A percentile compares a stretch with the other conserved stretches of the same genome.
These are phyloP conservation scores for Luperina testacea DNA, from an alignment of 2,888 invertebrate species.

Conservation along the genomic window DNA sequence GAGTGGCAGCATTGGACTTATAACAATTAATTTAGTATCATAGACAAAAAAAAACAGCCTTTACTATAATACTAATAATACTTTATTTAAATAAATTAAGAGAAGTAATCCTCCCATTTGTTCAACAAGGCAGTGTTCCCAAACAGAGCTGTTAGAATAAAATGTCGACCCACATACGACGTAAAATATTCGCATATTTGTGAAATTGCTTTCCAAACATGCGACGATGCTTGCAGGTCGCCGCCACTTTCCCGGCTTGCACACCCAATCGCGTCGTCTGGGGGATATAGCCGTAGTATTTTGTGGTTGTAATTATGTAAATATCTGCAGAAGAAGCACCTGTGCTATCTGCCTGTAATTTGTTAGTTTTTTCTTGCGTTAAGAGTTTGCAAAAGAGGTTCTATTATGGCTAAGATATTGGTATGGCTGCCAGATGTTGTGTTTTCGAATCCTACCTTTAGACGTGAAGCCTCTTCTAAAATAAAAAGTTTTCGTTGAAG, in stretches of 20 bases:
- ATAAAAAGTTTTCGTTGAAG: neutral
- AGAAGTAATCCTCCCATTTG: neutral
- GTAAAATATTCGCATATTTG: conserved; percentile 64
- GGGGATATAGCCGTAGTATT: conserved; percentile 46
- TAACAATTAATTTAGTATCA: neutral
- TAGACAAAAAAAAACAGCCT: fast-evolving
- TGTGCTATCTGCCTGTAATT: conserved; percentile 31
- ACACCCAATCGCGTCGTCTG: conserved; percentile 54
- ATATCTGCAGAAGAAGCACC: conserved; percentile 41
- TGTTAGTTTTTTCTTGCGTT: conserved; percentile 6
- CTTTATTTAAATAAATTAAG: conserved; percentile 5
- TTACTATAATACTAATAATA: too few species aligned
- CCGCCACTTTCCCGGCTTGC: conserved; percentile 62
- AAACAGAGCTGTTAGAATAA: conserved; percentile 39
- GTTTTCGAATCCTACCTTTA: neutral
- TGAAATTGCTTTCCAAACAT: conserved; percentile 71
- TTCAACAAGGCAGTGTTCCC: neutral
- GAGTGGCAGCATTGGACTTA: neutral
- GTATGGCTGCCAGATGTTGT: neutral
- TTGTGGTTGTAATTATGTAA: conserved; percentile 52
- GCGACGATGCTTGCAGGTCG: conserved; percentile 57
- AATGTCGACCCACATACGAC: conserved; percentile 47
- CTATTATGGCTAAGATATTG: conserved; percentile 1
- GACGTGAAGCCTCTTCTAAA: too few species aligned
- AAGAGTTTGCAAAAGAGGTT: neutral